phyloP scores from a whole-genome alignment of 2,888 invertebrate genomes.

The Troides aeacus region DNA sequence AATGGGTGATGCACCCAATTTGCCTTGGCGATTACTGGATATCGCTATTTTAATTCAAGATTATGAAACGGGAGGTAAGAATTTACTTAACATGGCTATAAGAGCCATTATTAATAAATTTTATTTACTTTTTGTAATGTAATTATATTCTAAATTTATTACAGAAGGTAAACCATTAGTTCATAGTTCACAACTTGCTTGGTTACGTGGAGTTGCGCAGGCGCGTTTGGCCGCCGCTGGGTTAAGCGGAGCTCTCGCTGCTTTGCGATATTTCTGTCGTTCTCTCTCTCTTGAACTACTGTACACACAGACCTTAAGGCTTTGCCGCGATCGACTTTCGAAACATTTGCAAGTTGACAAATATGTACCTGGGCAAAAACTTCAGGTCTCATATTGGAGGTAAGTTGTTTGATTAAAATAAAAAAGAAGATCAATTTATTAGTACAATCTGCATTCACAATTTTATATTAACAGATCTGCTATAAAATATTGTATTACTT shows the following conservation, averaged over 20 bases:
- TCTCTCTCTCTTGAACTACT: slow-evolving; percentile 94
- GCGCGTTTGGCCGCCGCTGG: slow-evolving; percentile 88
- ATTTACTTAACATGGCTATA: background rate
- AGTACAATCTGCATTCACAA: too few relatives aligned
- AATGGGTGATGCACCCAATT: slow-evolving; percentile 95
- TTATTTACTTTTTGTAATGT: background rate
- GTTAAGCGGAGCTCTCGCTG: slow-evolving; percentile 84
- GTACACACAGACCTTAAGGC: slow-evolving; percentile 92
- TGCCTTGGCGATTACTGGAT: slow-evolving; percentile 97
- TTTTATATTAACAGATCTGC: too few relatives aligned
- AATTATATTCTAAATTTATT: slow-evolving; percentile 36
- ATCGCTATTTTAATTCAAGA: slow-evolving; percentile 98
- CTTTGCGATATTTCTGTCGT: slow-evolving; percentile 95
- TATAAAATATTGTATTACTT: background rate
- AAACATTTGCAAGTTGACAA: slow-evolving; percentile 94
- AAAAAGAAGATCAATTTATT: too few relatives aligned
- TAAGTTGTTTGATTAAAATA: slow-evolving; percentile 41
- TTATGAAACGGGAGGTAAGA: slow-evolving; percentile 93
- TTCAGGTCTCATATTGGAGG: slow-evolving; percentile 98
- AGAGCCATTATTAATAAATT: background rate
- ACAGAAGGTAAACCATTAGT: slow-evolving; percentile 96
- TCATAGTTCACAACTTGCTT: slow-evolving; percentile 95
- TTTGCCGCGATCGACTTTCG: slow-evolving; percentile 93
- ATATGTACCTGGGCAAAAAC: slow-evolving; percentile 92
- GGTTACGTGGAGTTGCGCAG: slow-evolving; percentile 96